These are phyloP conservation scores for Papilio xuthus DNA, from an alignment of 1,140 invertebrate species.

Conservation along the genomic window DNA sequence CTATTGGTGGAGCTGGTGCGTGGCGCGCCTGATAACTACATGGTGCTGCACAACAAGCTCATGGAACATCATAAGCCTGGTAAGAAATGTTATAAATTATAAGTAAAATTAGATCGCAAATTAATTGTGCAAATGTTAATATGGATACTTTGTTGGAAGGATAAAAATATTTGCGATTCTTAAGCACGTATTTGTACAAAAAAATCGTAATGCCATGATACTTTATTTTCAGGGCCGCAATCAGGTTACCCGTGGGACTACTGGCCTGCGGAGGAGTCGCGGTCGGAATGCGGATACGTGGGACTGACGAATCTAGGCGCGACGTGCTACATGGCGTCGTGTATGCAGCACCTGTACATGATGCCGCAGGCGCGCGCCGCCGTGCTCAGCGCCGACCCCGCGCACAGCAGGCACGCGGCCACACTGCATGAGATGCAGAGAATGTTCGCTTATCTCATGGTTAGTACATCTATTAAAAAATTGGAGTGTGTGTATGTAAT, in stretches of 20 bases:
- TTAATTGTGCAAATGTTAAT: no score
- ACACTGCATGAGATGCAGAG: conserved; percentile 94
- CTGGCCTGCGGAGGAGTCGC: conserved; percentile 97
- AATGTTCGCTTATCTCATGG: conserved; percentile 97
- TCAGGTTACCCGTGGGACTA: conserved; percentile 97
- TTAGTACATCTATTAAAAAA: conserved; percentile 58
- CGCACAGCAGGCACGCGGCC: conserved; percentile 88
- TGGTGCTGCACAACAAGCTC: conserved; percentile 90
- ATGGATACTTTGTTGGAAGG: no score
- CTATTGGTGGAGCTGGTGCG: conserved; percentile 93
- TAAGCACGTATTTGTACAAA: no score
- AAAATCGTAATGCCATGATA: background rate
- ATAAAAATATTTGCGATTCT: no score
- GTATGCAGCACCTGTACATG: conserved; percentile 98
- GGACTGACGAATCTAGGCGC: conserved; percentile 97
- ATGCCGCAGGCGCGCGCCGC: conserved; percentile 94
- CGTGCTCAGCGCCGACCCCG: conserved; percentile 85
- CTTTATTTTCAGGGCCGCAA: conserved; percentile 84
- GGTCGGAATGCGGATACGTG: conserved; percentile 96
- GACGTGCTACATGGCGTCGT: conserved; percentile 98
- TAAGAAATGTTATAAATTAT: conserved; percentile 64
- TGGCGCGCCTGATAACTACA: conserved; percentile 92
- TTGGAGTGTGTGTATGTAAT: no score
- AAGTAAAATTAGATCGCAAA: background rate
- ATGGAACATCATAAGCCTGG: conserved; percentile 93